Evolutionary conservation across 2,113 vertebrate species (phyloP).

Genomic region (Acanthisitta chloris): DNA sequence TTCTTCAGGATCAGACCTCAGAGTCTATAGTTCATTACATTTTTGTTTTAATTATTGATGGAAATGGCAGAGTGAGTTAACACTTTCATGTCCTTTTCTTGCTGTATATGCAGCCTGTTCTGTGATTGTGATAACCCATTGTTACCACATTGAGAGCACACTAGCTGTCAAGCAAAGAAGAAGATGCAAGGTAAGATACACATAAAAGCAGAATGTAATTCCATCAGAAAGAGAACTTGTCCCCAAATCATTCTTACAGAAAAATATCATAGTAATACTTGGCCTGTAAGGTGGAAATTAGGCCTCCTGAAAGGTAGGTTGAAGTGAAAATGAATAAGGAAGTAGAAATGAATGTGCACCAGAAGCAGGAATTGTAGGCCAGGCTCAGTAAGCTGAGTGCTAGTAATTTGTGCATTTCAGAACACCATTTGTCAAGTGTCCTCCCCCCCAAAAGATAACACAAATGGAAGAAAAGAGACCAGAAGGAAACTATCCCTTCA

Average conservation of each 20-base stretch:
- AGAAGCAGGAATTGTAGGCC: background rate
- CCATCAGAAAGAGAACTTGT: background rate
- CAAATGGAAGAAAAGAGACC: background rate
- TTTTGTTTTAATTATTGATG: background rate
- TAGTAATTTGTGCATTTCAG: background rate
- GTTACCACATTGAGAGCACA: background rate
- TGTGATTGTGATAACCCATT: background rate
- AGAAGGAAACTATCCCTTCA: background rate
- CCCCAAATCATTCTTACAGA: background rate
- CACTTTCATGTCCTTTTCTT: background rate
- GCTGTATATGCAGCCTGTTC: background rate
- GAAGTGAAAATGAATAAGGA: background rate
- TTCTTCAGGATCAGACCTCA: background rate
- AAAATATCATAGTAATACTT: background rate
- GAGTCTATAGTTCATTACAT: background rate
- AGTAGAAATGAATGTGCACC: background rate
- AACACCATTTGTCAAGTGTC: background rate
- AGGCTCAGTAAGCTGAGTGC: accelerated
- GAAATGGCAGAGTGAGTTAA: background rate
- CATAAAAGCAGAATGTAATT: background rate
- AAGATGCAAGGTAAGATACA: background rate
- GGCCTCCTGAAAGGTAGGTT: background rate
- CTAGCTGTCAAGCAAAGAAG: background rate
- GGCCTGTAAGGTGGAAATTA: background rate
- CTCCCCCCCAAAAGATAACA: background rate